Evolutionary conservation across 2,888 invertebrate species (phyloP), one percentile per base, ranked within the genome.

Genomic region (Cremastinae sp.): DNA sequence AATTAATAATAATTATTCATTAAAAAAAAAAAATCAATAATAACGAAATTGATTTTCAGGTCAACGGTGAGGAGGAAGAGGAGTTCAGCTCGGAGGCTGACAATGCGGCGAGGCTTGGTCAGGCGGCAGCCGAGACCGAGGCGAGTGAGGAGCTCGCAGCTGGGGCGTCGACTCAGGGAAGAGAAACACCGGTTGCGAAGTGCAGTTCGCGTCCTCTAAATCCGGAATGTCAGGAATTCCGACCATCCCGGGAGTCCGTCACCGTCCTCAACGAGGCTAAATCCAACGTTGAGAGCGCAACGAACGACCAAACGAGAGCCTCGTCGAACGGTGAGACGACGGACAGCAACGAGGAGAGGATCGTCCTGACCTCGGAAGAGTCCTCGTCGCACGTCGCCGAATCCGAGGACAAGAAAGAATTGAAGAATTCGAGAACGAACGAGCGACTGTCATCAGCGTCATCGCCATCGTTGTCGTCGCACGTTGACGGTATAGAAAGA

Each of bases 141-240:
- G 28, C 59, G 2, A 5, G 5, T 56, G 41, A 37, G 65, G 55
- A 22, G 53, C 28, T 20, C 28, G 28, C 3, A 16, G 41, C 10
- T 65, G 58, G 10, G 55, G 68, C n/a, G 18, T 14, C 20, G 55
- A 20, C 28, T 22, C 20, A 14, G 4, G 43, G 4, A 10, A 9
- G 12, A 45, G 18, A 7, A 18, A 12, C 41, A 45, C 35, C 12
- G 66, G 5, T 64, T 39, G 74, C 83, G 18, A 66, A 79, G 39
- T 78, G 74, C 62, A 74, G 78, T 43, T 79, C 79, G 78, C 83
- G 82, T 66, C 87, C 85, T 3, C 79, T 88, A 35, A 89, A 90
- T 76, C 89, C 89, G 5, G 88, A 90, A 71, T 89, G 88, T 71
- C 84, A 88, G 79, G 89, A 90, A 78, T 90, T 90, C 64, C 85